These are phyloP conservation scores for Calliphora vicina DNA, from an alignment of 1,140 invertebrate genomes.

Conservation along the genomic window DNA sequence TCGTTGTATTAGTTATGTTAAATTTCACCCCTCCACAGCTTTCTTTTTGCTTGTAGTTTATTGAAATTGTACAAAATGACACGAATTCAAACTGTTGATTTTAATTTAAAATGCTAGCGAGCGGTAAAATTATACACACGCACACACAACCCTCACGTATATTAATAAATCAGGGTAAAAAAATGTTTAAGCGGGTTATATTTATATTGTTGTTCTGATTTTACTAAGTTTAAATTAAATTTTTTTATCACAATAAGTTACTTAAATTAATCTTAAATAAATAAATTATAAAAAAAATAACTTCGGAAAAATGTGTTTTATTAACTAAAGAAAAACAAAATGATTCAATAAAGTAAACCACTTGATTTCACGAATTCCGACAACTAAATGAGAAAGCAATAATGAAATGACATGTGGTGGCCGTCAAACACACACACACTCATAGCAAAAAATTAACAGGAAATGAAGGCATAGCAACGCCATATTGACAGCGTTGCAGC, in stretches of 20 bases:
- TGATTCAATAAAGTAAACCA: background rate
- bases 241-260: constrained; percentile 32
- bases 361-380: constrained; percentile 24
- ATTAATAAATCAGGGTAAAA: background rate
- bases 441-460: background rate
- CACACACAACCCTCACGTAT: no score
- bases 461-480: constrained; percentile 25
- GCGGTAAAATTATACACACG: background rate
- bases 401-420: constrained; percentile 23
- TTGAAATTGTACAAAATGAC: constrained; percentile 5
- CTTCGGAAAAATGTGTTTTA: background rate
- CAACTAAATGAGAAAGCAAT: constrained; percentile 16
- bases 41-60: background rate
- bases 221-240: background rate
- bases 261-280: background rate
- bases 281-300: background rate
- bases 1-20: background rate
- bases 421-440: background rate
- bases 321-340: background rate
- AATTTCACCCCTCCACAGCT: background rate
- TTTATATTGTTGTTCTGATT: no score
- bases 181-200: background rate
- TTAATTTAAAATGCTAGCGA: constrained; percentile 5
- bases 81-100: constrained; percentile 31
- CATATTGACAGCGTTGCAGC: constrained; percentile 29